Conservation (phyloP, 1,140 invertebrate genomes). For the Hesperophylax magnus region DNA sequence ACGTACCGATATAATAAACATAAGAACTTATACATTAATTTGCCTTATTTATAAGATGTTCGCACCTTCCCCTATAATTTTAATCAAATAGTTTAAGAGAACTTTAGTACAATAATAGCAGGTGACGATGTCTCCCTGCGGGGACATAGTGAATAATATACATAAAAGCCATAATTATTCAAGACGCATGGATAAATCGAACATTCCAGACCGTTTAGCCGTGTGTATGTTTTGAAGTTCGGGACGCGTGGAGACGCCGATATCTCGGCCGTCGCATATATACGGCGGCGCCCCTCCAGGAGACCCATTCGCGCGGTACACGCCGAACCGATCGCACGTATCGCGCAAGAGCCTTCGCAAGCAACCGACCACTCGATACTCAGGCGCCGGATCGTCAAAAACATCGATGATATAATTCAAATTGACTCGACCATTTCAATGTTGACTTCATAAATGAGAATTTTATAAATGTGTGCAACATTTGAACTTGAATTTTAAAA, state of each 20-base stretch:
- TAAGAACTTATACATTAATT: too few relatives aligned
- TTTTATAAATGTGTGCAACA: background rate
- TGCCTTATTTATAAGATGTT: too few relatives aligned
- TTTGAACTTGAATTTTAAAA: slow-evolving; percentile 25
- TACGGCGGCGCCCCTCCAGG: slow-evolving; percentile 20
- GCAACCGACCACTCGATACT: background rate
- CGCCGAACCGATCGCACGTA: slow-evolving; percentile 12
- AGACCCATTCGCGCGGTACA: slow-evolving; percentile 5
- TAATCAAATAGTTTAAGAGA: too few relatives aligned
- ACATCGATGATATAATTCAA: slow-evolving; percentile 14
- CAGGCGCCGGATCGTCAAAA: slow-evolving; percentile 6
- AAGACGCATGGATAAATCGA: background rate
- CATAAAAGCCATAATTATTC: too few relatives aligned
- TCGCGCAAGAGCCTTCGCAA: too few relatives aligned
- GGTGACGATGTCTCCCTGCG: too few relatives aligned
- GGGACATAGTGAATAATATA: too few relatives aligned
- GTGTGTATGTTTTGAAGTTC: slow-evolving; percentile 14
- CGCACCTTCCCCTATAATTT: too few relatives aligned
- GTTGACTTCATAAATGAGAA: background rate
- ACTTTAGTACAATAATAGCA: too few relatives aligned
- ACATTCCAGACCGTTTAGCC: background rate
- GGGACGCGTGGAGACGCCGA: slow-evolving; percentile 14
- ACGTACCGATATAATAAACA: too few relatives aligned
- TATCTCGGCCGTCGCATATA: slow-evolving; percentile 19
- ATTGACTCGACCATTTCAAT: background rate